These are phyloP conservation scores for Sebastes schlegelii DNA, from an alignment of 2,113 vertebrate genomes.

Conservation along the genomic window DNA sequence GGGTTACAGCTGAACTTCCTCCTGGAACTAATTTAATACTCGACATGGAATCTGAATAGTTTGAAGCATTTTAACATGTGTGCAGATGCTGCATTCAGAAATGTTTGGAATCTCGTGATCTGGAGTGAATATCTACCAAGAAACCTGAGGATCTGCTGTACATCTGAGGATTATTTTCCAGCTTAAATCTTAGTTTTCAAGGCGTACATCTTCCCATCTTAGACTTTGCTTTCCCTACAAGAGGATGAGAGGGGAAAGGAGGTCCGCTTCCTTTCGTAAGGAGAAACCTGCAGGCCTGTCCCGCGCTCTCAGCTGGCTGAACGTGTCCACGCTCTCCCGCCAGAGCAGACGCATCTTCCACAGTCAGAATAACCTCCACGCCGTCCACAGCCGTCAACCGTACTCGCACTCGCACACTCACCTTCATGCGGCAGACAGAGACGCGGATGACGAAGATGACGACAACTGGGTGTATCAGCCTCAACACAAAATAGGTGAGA, in stretches of 20 bases:
- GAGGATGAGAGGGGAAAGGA: conserved; percentile 92
- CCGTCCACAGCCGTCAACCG: conserved; percentile 61
- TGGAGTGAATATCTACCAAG: neutral
- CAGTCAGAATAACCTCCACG: conserved; percentile 90
- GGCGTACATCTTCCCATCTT: neutral
- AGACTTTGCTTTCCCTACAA: conserved; percentile 5
- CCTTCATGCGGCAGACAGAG: conserved; percentile 66
- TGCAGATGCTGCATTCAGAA: neutral
- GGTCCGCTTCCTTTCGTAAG: conserved; percentile 86
- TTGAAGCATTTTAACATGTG: conserved; percentile 11
- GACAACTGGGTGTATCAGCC: conserved; percentile 90
- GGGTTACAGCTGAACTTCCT: conserved; percentile 22
- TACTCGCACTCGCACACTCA: conserved; percentile 54
- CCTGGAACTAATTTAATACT: conserved; percentile 43
- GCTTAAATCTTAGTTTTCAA: neutral
- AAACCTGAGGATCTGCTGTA: conserved; percentile 15
- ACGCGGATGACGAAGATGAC: conserved; percentile 79
- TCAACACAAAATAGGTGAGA: conserved; percentile 91
- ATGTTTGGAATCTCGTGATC: conserved; percentile 33
- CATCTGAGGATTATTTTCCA: conserved; percentile 22
- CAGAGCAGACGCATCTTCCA: conserved; percentile 92
- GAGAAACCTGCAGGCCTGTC: conserved; percentile 87
- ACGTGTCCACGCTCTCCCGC: conserved; percentile 90
- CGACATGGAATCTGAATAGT: conserved; percentile 30
- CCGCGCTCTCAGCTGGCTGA: conserved; percentile 94